Evolutionary conservation across 2,888 invertebrate genomes (phyloP).

Genomic region (Luffia ferchaultella): DNA sequence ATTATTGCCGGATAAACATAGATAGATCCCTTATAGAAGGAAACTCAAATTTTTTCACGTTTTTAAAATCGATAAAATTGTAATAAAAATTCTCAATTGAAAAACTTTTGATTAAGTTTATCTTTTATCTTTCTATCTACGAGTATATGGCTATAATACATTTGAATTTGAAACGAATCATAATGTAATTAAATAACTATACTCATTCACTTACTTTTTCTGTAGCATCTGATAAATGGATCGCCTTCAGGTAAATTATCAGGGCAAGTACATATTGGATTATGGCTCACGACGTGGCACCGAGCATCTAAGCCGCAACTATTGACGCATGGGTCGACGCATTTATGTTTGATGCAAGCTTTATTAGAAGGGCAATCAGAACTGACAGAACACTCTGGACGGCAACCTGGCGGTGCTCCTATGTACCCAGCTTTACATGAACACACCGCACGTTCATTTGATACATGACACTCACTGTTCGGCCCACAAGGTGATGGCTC

Average conservation of each 20-base stretch:
- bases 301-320: constrained; percentile 80
- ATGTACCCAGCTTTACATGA: constrained; percentile 75
- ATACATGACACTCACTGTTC: constrained; percentile 75
- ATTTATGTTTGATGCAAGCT: constrained; percentile 80
- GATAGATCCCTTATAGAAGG: too few species aligned
- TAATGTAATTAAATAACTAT: too few species aligned
- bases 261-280: constrained; percentile 79
- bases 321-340: constrained; percentile 78
- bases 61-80: too few species aligned
- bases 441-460: constrained; percentile 76
- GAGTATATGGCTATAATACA: too few species aligned
- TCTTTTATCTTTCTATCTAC: too few species aligned
- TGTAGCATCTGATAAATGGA: constrained; percentile 76
- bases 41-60: too few species aligned
- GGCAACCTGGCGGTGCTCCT: constrained; percentile 78
- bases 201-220: too few species aligned
- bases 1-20: too few species aligned
- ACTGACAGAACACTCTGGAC: constrained; percentile 80
- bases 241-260: constrained; percentile 75
- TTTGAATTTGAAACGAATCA: too few species aligned
- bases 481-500: constrained; percentile 80
- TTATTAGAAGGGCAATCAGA: constrained; percentile 77
- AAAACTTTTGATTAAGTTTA: too few species aligned
- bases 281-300: constrained; percentile 82
- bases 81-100: too few species aligned